phyloP scores from a whole-genome alignment of 2,797 vertebrate genomes.

The Lagodon rhomboides region DNA sequence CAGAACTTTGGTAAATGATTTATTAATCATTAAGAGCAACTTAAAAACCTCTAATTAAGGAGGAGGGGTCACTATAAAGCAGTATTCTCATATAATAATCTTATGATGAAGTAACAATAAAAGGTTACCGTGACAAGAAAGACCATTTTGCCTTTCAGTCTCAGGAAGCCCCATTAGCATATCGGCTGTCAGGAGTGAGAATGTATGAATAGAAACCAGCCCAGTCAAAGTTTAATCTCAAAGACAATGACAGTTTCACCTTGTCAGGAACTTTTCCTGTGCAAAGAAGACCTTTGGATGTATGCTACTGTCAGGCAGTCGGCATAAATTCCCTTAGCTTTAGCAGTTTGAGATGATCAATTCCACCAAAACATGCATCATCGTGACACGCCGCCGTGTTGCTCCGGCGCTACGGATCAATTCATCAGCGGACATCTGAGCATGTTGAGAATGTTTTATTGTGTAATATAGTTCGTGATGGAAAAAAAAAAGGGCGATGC shows the following conservation, averaged over 20 bases:
- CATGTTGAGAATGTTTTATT: conserved; percentile 59
- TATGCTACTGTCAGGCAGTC: conserved; percentile 50
- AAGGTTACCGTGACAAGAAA: conserved; percentile 13
- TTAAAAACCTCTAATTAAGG: not conserved
- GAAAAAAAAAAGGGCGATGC: conserved; percentile 45
- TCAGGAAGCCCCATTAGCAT: conserved; percentile 23
- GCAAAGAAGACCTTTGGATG: conserved; percentile 50
- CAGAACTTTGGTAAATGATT: not conserved
- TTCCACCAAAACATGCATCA: conserved; percentile 65
- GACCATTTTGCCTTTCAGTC: not conserved
- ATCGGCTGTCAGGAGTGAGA: conserved; percentile 19
- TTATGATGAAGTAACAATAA: not conserved
- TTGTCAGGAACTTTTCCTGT: conserved; percentile 46
- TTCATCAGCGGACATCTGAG: conserved; percentile 68
- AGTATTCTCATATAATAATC: not conserved
- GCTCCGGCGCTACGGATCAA: conserved; percentile 52
- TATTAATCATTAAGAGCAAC: not conserved
- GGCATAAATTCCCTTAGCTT: conserved; percentile 55
- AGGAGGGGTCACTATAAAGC: no score
- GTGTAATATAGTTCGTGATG: conserved; percentile 48
- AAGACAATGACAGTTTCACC: conserved; percentile 51
- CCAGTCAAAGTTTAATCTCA: conserved; percentile 39
- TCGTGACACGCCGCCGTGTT: conserved; percentile 43
- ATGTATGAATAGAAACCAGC: conserved; percentile 20
- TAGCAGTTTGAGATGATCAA: conserved; percentile 55